Conservation (phyloP, 2,888 invertebrate genomes). For the Cosmorhoe ocellata region DNA sequence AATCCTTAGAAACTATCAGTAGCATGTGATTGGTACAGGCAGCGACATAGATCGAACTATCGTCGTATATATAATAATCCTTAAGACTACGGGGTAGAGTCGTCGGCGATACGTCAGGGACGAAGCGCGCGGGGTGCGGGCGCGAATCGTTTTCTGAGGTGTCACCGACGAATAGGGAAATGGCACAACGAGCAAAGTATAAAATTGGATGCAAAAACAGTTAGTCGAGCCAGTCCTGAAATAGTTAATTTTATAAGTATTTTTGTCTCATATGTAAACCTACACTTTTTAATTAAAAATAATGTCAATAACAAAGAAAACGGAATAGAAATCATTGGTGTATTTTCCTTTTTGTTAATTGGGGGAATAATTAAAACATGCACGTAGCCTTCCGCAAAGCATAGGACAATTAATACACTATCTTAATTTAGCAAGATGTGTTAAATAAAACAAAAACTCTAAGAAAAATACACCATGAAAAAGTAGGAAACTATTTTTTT, state of each 20-base stretch:
- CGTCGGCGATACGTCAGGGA: conserved; percentile 52
- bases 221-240: conserved; percentile 79
- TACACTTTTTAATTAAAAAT: too few species aligned
- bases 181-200: conserved; percentile 79
- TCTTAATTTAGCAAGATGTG: background rate
- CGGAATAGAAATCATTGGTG: background rate
- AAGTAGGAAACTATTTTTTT: too few species aligned
- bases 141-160: conserved; percentile 48
- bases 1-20: background rate
- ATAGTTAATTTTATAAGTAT: conserved; percentile 29
- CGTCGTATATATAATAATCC: conserved; percentile 18
- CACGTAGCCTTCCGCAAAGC: conserved; percentile 9
- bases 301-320: background rate
- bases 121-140: conserved; percentile 69
- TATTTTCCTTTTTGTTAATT: conserved; percentile 9
- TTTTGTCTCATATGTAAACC: background rate
- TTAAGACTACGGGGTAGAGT: conserved; percentile 44
- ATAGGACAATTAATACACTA: background rate
- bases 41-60: conserved; percentile 22
- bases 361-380: conserved; percentile 1
- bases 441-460: conserved; percentile 4
- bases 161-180: conserved; percentile 58
- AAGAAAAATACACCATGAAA: conserved; percentile 37
- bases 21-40: conserved; percentile 1
- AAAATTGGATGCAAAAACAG: conserved; percentile 54